These are phyloP conservation scores for Himalopsyche kuldschensis DNA, from an alignment of 2,888 invertebrate genomes.

Conservation along the genomic window DNA sequence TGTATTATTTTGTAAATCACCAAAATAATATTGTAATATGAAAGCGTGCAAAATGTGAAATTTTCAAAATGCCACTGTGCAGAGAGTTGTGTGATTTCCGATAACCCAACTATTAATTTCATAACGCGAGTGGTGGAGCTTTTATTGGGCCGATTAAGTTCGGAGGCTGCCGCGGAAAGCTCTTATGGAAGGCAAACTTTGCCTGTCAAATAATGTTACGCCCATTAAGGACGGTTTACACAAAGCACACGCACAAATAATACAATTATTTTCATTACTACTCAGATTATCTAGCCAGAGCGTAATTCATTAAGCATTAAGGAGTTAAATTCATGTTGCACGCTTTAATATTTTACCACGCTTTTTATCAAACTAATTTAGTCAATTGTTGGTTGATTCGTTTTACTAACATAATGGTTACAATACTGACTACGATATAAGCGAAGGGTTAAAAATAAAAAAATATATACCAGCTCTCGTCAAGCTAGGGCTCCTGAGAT, in stretches of 20 bases:
- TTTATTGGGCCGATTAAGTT: conserved; percentile 25
- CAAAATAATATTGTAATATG: too few species aligned
- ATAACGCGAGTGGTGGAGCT: conserved; percentile 25
- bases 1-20: too few species aligned
- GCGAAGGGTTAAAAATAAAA: too few species aligned
- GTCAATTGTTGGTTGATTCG: too few species aligned
- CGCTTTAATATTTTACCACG: too few species aligned
- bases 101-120: conserved; percentile 34
- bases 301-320: too few species aligned
- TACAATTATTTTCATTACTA: not conserved
- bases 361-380: too few species aligned
- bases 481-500: too few species aligned
- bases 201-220: not conserved
- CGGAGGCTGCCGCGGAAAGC: not conserved
- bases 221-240: conserved; percentile 1
- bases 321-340: too few species aligned
- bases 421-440: too few species aligned
- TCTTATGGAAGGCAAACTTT: not conserved
- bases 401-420: too few species aligned
- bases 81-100: not conserved
- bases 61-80: not conserved
- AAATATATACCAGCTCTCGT: too few species aligned
- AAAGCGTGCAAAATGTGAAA: not conserved
- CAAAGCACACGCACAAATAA: not conserved
- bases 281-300: not conserved